A percentile compares a stretch with the other conserved stretches of the same genome.
Evolutionary conservation across 2,797 vertebrate species (phyloP).

Genomic region (Enteromius radiatus): DNA sequence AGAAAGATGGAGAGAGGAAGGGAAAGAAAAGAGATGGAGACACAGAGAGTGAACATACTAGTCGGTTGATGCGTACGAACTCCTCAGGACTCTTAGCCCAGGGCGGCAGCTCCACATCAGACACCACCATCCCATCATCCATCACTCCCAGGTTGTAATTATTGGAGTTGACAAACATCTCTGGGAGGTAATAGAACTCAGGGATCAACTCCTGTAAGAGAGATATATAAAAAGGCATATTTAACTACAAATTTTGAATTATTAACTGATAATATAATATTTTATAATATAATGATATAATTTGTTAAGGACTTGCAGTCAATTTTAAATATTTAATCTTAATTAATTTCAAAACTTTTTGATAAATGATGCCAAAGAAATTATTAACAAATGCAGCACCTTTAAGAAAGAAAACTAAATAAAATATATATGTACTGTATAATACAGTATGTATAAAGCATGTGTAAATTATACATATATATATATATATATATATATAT

Average conservation of each 20-base stretch:
- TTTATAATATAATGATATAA: too few relatives aligned
- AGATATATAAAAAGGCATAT: not conserved
- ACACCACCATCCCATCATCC: constrained; percentile 94
- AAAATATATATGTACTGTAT: not conserved
- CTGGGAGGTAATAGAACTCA: constrained; percentile 98
- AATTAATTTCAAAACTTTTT: not conserved
- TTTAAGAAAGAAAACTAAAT: not conserved
- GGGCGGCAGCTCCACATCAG: constrained; percentile 95
- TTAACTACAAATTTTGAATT: not conserved
- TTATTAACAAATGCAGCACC: not conserved
- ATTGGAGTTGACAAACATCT: constrained; percentile 98
- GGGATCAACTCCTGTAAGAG: constrained; percentile 92
- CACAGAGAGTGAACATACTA: constrained; percentile 80
- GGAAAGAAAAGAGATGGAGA: constrained; percentile 21
- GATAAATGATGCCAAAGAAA: too few relatives aligned
- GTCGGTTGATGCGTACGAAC: constrained; percentile 94
- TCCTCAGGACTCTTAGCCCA: constrained; percentile 98
- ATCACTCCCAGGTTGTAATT: constrained; percentile 96
- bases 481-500: not conserved
- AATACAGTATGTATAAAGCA: not conserved
- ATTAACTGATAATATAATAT: too few relatives aligned
- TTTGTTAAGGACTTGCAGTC: too few relatives aligned
- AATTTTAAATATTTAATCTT: not conserved
- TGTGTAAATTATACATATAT: not conserved
- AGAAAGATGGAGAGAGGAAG: constrained; percentile 17